phyloP scores from a whole-genome alignment of 1,140 invertebrate genomes.

The Lepidurus arcticus region DNA sequence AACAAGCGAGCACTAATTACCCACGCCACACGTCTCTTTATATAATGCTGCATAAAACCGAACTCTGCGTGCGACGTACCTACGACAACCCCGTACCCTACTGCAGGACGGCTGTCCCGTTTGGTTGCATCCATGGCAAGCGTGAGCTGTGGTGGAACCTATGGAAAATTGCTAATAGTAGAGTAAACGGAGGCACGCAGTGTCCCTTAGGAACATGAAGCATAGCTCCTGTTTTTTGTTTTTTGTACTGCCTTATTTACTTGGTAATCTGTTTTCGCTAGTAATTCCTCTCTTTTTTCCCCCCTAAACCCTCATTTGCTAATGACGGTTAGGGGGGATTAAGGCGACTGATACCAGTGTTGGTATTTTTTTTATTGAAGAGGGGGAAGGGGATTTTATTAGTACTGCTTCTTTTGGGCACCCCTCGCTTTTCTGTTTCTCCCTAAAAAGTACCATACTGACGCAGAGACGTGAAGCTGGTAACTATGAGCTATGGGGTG shows the following conservation, averaged over 20 bases:
- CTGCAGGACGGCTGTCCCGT: too few relatives aligned
- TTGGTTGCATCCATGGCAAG: too few relatives aligned
- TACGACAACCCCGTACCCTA: too few relatives aligned
- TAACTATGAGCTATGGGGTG: background rate
- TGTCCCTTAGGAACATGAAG: background rate
- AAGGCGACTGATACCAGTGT: background rate
- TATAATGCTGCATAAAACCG: background rate
- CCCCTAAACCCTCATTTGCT: background rate
- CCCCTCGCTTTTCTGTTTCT: background rate
- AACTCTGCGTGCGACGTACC: background rate
- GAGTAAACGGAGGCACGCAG: background rate
- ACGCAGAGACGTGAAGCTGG: background rate
- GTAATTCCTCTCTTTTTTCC: background rate
- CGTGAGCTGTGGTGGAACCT: background rate
- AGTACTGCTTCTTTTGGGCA: background rate
- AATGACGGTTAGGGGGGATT: background rate
- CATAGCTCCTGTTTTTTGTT: background rate
- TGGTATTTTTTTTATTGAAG: background rate
- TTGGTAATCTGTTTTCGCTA: background rate
- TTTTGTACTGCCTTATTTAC: background rate
- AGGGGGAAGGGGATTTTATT: too few relatives aligned
- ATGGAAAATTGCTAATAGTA: background rate
- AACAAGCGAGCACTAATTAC: background rate
- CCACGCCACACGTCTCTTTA: background rate
- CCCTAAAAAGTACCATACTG: background rate